Evolutionary conservation across 2,888 invertebrate genomes (phyloP), one percentile per base, ranked within the genome.

Genomic region (Teleiodes luculella): DNA sequence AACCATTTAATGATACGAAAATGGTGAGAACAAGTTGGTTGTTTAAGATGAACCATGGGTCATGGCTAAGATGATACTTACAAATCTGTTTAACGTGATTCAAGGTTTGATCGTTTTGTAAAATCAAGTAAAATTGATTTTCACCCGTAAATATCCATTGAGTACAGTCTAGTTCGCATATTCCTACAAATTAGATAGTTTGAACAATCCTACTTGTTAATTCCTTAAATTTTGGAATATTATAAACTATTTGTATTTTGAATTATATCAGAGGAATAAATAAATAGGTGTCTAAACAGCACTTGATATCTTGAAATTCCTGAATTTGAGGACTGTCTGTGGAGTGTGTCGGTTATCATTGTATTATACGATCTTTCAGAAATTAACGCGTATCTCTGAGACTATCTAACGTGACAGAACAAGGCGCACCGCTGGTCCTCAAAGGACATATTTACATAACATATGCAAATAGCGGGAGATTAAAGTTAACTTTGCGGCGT

Each of bases 401-500:
- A 1, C 14, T 46, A 46, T 31, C 46, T 10, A 30, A 30, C 28
- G 5, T 14, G 46, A 46, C 16, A 30, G 46, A 11, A 46, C 46
- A 30, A 30, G 46, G 46, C 31, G 10, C 46, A 30, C 28, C 14
- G 31, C 30, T 13, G n/a, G 30, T 31, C 3, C 28, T 18, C 18
- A n/a, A 14, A 7, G 46, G n/a, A 46, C n/a, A n/a, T 31, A 43
- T 47, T 35, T 35, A n/a, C 49, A 49, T 37, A 39, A 37, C 47
- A 37, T 46, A 55, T 55, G 55, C 51, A 51, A 51, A 55, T 51
- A 20, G 36, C 14, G 5, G 16, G 3, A 35, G 49, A 55, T 43
- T 50, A 36, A 28, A 50, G 24, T 49, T 55, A 55, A 51, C 51
- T 51, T 55, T 54, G 54, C 31, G 14, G 36, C 24, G 24, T 11